A percentile compares a stretch with the other conserved stretches of the same genome.
phyloP scores from a whole-genome alignment of 2,113 vertebrate species.

The Nesogale talazaci region DNA sequence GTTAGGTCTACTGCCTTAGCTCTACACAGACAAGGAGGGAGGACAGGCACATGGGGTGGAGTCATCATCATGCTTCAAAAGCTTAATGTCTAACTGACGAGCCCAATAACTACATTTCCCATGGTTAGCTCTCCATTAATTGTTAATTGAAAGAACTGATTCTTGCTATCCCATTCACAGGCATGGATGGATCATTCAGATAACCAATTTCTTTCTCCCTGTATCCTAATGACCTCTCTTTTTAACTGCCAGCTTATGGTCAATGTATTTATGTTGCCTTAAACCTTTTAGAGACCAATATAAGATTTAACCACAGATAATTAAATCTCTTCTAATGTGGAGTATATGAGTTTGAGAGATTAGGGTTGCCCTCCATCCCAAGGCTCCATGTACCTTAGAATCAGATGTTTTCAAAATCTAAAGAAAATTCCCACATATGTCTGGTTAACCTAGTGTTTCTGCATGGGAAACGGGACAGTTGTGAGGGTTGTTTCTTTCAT shows the following conservation, averaged over 20 bases:
- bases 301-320: background rate
- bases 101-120: background rate
- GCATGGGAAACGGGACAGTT: background rate
- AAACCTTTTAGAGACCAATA: background rate
- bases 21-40: background rate
- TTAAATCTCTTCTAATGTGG: background rate
- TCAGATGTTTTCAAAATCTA: background rate
- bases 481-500: background rate
- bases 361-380: background rate
- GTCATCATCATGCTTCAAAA: background rate
- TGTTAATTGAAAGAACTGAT: background rate
- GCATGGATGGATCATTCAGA: slow-evolving; percentile 16
- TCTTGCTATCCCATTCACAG: background rate
- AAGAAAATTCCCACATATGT: slow-evolving; percentile 26
- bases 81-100: slow-evolving; percentile 24
- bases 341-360: background rate
- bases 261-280: background rate
- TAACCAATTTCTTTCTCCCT: slow-evolving; percentile 37
- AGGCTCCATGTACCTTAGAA: background rate
- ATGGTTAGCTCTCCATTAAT: slow-evolving; percentile 17
- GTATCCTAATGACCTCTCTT: background rate
- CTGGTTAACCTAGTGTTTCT: background rate
- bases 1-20: background rate
- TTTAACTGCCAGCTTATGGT: background rate
- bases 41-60: background rate